Percentiles rank a stretch among this genome's conserved stretches.
Conservation (phyloP, 2,888 invertebrate species). For the Emmelina monodactyla region DNA sequence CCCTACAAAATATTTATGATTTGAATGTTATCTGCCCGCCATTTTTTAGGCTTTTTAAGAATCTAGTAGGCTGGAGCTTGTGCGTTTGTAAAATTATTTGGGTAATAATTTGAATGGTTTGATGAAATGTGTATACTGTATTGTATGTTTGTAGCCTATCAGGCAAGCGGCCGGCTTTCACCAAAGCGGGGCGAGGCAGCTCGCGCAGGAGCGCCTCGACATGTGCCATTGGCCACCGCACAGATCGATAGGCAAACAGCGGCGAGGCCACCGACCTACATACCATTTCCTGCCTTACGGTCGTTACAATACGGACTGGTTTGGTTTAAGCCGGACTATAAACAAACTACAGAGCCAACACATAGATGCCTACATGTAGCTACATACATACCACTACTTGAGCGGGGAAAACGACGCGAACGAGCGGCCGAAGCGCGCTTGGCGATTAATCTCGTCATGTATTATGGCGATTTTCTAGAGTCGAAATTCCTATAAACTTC, state of each 20-base stretch:
- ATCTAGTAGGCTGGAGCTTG: conserved; percentile 30
- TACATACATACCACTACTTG: conserved; percentile 26
- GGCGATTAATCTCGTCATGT: conserved; percentile 38
- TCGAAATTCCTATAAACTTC: conserved; percentile 49
- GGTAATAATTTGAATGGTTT: too few species aligned
- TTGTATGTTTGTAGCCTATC: too few species aligned
- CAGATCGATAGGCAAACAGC: conserved; percentile 71
- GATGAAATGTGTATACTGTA: too few species aligned
- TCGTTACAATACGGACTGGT: conserved; percentile 34
- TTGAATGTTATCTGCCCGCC: neutral
- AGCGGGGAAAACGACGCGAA: conserved; percentile 50
- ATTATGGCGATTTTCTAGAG: conserved; percentile 61
- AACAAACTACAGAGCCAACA: conserved; percentile 66
- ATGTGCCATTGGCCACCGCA: conserved; percentile 69
- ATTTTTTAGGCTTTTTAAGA: conserved; percentile 27
- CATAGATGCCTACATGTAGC: conserved; percentile 47
- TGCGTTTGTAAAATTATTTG: too few species aligned
- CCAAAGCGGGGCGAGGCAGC: conserved; percentile 44
- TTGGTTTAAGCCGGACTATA: conserved; percentile 53
- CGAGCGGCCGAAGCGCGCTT: conserved; percentile 39
- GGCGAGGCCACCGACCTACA: conserved; percentile 61
- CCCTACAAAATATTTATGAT: conserved; percentile 26
- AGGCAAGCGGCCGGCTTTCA: conserved; percentile 65
- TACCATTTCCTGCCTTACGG: conserved; percentile 48
- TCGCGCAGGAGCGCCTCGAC: conserved; percentile 61